Evolutionary conservation across 2,888 invertebrate species (phyloP).

Genomic region (Tenodera sinensis): DNA sequence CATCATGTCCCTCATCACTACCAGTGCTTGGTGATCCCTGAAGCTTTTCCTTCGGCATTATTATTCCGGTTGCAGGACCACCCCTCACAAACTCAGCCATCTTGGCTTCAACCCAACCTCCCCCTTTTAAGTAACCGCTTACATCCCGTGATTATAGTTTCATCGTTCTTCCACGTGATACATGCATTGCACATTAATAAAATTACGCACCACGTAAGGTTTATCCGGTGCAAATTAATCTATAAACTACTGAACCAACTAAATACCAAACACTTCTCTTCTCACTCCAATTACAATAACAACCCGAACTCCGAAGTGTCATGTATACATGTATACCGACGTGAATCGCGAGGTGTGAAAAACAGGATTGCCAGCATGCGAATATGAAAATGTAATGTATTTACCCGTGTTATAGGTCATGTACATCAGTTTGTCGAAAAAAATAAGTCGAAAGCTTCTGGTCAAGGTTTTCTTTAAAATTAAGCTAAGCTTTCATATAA

Average conservation of each 20-base stretch:
- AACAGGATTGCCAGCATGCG: neutral
- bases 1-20: slow-evolving; percentile 70
- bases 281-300: neutral
- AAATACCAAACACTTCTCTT: neutral
- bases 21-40: slow-evolving; percentile 78
- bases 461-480: too few relatives aligned
- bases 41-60: slow-evolving; percentile 45
- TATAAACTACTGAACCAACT: neutral
- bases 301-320: neutral
- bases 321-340: neutral
- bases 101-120: slow-evolving; percentile 24
- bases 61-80: slow-evolving; percentile 48
- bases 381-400: neutral
- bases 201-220: neutral
- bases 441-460: too few relatives aligned
- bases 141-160: neutral
- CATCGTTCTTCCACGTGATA: neutral
- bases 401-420: neutral
- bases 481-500: too few relatives aligned
- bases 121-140: neutral
- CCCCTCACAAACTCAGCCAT: slow-evolving; percentile 53
- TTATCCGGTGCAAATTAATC: neutral
- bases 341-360: neutral
- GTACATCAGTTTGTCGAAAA: too few relatives aligned
- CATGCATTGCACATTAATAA: neutral